phyloP scores from a whole-genome alignment of 2,113 vertebrate genomes.

The Prionailurus viverrinus region DNA sequence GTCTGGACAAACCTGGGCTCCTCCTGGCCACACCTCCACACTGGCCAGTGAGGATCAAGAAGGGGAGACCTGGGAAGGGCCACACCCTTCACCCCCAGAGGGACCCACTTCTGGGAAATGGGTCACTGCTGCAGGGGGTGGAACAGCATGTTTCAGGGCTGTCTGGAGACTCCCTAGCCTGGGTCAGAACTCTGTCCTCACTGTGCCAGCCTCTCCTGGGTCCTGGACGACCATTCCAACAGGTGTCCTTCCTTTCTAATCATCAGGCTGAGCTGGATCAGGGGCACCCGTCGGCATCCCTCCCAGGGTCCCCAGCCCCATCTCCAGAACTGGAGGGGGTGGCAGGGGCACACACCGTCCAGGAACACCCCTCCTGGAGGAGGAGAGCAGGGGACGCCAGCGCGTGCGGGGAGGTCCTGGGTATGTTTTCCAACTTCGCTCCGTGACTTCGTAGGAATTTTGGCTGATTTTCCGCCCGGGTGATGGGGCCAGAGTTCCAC shows the following conservation, averaged over 20 bases:
- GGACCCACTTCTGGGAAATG: not conserved
- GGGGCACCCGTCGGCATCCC: not conserved
- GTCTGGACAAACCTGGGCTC: not conserved
- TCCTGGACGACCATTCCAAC: not conserved
- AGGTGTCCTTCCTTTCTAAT: slow-evolving; percentile 47
- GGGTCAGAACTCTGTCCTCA: not conserved
- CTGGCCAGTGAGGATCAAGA: not conserved
- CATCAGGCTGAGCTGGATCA: not conserved
- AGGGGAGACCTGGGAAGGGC: not conserved
- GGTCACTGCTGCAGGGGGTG: not conserved
- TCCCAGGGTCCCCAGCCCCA: not conserved
- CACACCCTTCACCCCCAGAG: not conserved
- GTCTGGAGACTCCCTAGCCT: not conserved
- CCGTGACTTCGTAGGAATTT: slow-evolving; percentile 57
- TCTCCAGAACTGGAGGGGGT: not conserved
- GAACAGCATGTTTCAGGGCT: not conserved
- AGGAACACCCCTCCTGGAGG: not conserved
- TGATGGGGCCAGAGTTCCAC: not conserved
- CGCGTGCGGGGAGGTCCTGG: slow-evolving; percentile 38
- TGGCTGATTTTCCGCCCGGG: slow-evolving; percentile 2
- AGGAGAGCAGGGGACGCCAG: not conserved
- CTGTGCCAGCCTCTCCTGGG: not conserved
- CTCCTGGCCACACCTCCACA: slow-evolving; percentile 40
- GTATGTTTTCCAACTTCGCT: slow-evolving; percentile 66
- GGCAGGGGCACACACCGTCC: not conserved